Evolutionary conservation across 1,140 invertebrate genomes (phyloP).

Genomic region (Zophobas morio): DNA sequence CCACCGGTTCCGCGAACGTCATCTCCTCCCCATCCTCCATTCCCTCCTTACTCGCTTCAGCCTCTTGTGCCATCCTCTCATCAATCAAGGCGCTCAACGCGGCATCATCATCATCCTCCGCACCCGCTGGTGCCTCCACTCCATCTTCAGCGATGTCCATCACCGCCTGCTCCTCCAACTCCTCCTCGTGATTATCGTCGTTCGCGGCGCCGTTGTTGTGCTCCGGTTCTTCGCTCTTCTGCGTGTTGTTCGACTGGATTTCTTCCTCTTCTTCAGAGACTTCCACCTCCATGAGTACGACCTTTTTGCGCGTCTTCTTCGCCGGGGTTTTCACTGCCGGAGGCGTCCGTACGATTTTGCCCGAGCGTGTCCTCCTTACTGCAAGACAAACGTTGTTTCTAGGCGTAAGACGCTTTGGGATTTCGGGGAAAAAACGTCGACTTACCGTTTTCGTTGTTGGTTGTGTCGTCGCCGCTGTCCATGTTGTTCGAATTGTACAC

Average conservation of each 20-base stretch:
- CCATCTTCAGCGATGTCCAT: slow-evolving; percentile 43
- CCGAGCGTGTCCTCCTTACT: slow-evolving; percentile 61
- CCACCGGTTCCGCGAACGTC: background rate
- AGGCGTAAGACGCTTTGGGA: slow-evolving; percentile 19
- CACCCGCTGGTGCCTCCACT: slow-evolving; percentile 57
- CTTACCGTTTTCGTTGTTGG: slow-evolving; percentile 40
- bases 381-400: slow-evolving; percentile 31
- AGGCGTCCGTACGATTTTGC: slow-evolving; percentile 56
- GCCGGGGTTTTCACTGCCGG: slow-evolving; percentile 50
- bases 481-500: slow-evolving; percentile 23
- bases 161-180: slow-evolving; percentile 57
- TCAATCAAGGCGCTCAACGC: slow-evolving; percentile 1
- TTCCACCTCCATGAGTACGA: slow-evolving; percentile 64
- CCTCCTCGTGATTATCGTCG: slow-evolving; percentile 34
- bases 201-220: slow-evolving; percentile 18
- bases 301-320: slow-evolving; percentile 63
- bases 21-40: slow-evolving; percentile 45
- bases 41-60: slow-evolving; percentile 20
- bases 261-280: slow-evolving; percentile 64
- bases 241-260: slow-evolving; percentile 4
- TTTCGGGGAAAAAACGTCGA: background rate
- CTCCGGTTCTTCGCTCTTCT: slow-evolving; percentile 36
- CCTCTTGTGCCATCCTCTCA: slow-evolving; percentile 33
- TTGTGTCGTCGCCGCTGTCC: slow-evolving; percentile 35
- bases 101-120: slow-evolving; percentile 38